Conservation (phyloP, 2,113 vertebrate genomes). For the Arizona elegans region DNA sequence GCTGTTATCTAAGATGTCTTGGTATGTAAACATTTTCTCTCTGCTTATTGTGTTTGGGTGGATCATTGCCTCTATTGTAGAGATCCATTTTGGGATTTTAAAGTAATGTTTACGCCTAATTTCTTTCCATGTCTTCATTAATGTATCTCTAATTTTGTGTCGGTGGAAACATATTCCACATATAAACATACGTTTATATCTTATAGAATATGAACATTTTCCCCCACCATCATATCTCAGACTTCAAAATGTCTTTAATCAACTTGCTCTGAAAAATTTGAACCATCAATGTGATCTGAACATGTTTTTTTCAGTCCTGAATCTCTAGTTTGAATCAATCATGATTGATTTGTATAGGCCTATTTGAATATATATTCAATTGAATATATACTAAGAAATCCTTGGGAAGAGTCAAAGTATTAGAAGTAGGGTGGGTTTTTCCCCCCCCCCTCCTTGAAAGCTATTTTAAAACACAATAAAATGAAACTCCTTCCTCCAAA, state of each 20-base stretch:
- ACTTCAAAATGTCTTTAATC: not conserved
- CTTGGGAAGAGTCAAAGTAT: not conserved
- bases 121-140: too few species aligned
- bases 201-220: not conserved
- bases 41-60: too few species aligned
- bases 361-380: not conserved
- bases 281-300: not conserved
- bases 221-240: not conserved
- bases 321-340: not conserved
- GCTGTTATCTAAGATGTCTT: too few species aligned
- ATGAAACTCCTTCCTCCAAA: not conserved
- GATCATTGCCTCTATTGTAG: too few species aligned
- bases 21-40: too few species aligned
- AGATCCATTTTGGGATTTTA: too few species aligned
- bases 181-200: too few species aligned
- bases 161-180: too few species aligned
- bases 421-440: not conserved
- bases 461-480: not conserved
- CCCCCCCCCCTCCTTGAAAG: not conserved
- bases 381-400: not conserved
- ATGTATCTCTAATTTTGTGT: too few species aligned
- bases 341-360: not conserved
- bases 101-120: too few species aligned
- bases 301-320: not conserved
- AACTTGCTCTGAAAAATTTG: not conserved